A percentile compares a stretch with the other conserved stretches of the same genome.
Conservation (phyloP, 2,888 invertebrate species). For the Ptilodon capucinus region DNA sequence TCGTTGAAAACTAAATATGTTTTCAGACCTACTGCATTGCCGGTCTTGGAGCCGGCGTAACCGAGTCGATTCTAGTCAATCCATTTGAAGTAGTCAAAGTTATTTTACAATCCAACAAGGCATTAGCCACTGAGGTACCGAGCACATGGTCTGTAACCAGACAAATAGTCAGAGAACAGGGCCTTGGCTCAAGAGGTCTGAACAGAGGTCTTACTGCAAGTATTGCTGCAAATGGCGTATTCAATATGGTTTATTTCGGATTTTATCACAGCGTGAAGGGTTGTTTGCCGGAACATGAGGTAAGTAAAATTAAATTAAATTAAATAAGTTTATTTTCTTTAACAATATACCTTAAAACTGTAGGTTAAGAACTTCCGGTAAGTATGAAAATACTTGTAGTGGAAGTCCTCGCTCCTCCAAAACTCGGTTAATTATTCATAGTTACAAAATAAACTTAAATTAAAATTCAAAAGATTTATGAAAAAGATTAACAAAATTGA, state of each 20-base stretch:
- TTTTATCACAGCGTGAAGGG: slow-evolving; percentile 96
- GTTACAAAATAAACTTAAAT: too few relatives aligned
- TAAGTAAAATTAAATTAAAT: slow-evolving; percentile 47
- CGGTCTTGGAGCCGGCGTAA: slow-evolving; percentile 93
- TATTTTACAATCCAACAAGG: slow-evolving; percentile 89
- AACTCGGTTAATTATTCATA: too few relatives aligned
- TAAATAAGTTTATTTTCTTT: too few relatives aligned
- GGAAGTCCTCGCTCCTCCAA: too few relatives aligned
- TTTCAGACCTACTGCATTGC: slow-evolving; percentile 93
- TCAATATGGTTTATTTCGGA: slow-evolving; percentile 97
- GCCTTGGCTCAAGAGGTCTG: slow-evolving; percentile 90
- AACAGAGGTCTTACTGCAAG: slow-evolving; percentile 96
- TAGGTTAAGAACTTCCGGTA: too few relatives aligned
- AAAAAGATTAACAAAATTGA: too few relatives aligned
- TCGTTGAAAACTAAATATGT: too few relatives aligned
- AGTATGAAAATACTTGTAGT: too few relatives aligned
- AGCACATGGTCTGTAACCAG: slow-evolving; percentile 91
- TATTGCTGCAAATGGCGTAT: slow-evolving; percentile 93
- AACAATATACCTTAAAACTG: too few relatives aligned
- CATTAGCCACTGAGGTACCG: slow-evolving; percentile 84
- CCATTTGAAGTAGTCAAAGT: slow-evolving; percentile 98
- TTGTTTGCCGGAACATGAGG: slow-evolving; percentile 85
- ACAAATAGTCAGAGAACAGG: slow-evolving; percentile 88
- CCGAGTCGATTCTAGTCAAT: slow-evolving; percentile 96
- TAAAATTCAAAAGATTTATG: too few relatives aligned